phyloP scores from a whole-genome alignment of 2,888 invertebrate species.

The Allophyes oxyacanthae region DNA sequence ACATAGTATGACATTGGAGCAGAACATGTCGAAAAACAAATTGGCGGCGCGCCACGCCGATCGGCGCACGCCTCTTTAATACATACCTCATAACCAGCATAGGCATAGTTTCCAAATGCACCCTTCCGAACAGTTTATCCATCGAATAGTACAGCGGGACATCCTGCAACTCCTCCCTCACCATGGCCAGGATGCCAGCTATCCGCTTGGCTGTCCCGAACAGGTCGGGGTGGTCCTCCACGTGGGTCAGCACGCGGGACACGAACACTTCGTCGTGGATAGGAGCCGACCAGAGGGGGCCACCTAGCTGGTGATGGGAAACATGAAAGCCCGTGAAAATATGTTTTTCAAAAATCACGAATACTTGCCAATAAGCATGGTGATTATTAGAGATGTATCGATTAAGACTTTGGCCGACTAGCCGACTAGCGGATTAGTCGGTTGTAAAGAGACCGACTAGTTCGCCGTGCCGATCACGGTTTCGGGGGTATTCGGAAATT shows the following conservation, averaged over 20 bases:
- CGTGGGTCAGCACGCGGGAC: conserved; percentile 88
- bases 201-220: conserved; percentile 93
- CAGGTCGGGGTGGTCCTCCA: conserved; percentile 78
- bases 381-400: too few relatives aligned
- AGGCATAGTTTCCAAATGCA: conserved; percentile 92
- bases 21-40: too few relatives aligned
- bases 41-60: too few relatives aligned
- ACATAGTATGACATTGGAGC: too few relatives aligned
- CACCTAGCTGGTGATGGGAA: conserved; percentile 91
- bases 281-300: conserved; percentile 97
- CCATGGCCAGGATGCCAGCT: conserved; percentile 94
- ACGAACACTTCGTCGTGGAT: conserved; percentile 96
- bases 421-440: too few relatives aligned
- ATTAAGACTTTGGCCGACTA: too few relatives aligned
- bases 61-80: too few relatives aligned
- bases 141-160: conserved; percentile 96
- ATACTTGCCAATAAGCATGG: too few relatives aligned
- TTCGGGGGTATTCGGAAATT: too few relatives aligned
- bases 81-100: conserved; percentile 91
- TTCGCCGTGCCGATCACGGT: too few relatives aligned
- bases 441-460: too few relatives aligned
- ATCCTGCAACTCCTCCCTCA: conserved; percentile 95
- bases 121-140: conserved; percentile 93
- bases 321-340: not conserved
- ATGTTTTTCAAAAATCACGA: too few relatives aligned